Evolutionary conservation across 2,888 invertebrate genomes (phyloP).

Genomic region (Andrena haemorrhoa): DNA sequence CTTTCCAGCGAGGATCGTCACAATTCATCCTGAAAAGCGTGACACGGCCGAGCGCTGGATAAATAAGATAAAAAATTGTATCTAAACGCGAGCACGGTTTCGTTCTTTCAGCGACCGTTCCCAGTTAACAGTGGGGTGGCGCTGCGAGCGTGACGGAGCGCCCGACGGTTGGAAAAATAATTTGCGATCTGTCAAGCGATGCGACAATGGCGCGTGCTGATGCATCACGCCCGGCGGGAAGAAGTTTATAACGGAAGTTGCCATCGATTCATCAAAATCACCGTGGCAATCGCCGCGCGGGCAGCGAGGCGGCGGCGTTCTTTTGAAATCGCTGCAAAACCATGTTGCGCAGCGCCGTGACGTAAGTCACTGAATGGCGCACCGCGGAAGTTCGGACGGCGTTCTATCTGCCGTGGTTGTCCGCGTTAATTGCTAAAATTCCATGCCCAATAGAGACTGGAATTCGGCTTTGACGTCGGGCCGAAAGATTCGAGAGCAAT

Average conservation of each 20-base stretch:
- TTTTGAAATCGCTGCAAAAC: slow-evolving; percentile 9
- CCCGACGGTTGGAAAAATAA: slow-evolving; percentile 46
- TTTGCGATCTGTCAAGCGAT: slow-evolving; percentile 54
- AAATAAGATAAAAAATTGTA: background rate
- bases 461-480: background rate
- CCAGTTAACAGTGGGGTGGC: slow-evolving; percentile 26
- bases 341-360: background rate
- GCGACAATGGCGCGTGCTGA: slow-evolving; percentile 41
- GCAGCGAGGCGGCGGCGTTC: slow-evolving; percentile 1
- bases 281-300: slow-evolving; percentile 39
- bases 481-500: background rate
- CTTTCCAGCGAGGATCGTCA: background rate
- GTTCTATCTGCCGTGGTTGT: background rate
- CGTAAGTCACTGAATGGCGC: slow-evolving; percentile 14
- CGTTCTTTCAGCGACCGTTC: slow-evolving; percentile 23
- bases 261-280: slow-evolving; percentile 59
- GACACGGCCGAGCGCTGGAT: background rate
- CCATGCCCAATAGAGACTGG: background rate
- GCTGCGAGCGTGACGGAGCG: slow-evolving; percentile 6
- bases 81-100: background rate
- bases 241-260: slow-evolving; percentile 60
- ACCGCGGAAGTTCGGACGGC: background rate
- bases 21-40: background rate
- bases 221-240: slow-evolving; percentile 39
- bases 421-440: background rate